A percentile compares a stretch with the other conserved stretches of the same genome.
Evolutionary conservation across 2,113 vertebrate species (phyloP).

Genomic region (Seriola rivoliana): DNA sequence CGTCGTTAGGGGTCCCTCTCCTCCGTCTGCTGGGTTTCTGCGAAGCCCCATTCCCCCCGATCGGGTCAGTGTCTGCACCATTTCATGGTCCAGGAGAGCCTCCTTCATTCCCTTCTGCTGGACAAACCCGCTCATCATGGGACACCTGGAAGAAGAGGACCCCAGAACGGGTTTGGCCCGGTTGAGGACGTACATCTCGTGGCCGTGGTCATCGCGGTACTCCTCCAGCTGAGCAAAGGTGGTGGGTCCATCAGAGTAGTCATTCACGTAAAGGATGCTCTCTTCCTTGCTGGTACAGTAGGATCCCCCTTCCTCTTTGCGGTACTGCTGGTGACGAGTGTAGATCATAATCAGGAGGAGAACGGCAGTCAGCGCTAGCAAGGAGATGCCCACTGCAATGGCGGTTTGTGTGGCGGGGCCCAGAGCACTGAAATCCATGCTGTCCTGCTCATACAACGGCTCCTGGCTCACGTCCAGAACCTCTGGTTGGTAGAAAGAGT

Average conservation of each 20-base stretch:
- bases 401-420: constrained; percentile 90
- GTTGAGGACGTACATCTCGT: constrained; percentile 93
- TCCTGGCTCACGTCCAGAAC: constrained; percentile 85
- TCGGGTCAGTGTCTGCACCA: constrained; percentile 80
- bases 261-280: constrained; percentile 90
- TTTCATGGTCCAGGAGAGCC: constrained; percentile 72
- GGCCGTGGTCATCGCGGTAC: constrained; percentile 88
- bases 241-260: constrained; percentile 92
- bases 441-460: constrained; percentile 86
- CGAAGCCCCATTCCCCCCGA: constrained; percentile 71
- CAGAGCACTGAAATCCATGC: constrained; percentile 92
- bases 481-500: constrained; percentile 75
- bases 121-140: constrained; percentile 72
- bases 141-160: constrained; percentile 67
- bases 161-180: constrained; percentile 85
- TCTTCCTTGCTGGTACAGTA: constrained; percentile 86
- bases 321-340: constrained; percentile 86
- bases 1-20: constrained; percentile 77
- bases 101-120: constrained; percentile 80
- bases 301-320: constrained; percentile 81
- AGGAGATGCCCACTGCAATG: constrained; percentile 89
- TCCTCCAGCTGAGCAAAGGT: constrained; percentile 93
- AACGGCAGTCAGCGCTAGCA: constrained; percentile 89
- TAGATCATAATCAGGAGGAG: constrained; percentile 90
- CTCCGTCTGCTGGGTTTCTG: constrained; percentile 82